phyloP scores from a whole-genome alignment of 2,888 invertebrate genomes.

The Oxyscelio sp. region DNA sequence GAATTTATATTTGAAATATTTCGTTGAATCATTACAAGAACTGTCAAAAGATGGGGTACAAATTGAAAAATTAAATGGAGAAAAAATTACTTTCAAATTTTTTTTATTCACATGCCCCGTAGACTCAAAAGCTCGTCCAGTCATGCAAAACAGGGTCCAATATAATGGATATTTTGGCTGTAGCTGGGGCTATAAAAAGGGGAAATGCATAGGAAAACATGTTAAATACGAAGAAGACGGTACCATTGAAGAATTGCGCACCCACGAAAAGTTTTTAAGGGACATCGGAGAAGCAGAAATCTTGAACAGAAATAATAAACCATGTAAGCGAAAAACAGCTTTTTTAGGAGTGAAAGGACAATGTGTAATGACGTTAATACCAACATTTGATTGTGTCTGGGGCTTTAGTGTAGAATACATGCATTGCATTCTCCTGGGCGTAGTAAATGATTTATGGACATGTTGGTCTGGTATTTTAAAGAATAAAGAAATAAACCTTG shows the following conservation, averaged over 20 bases:
- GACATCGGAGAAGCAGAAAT: constrained; percentile 6
- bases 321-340: background rate
- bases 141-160: constrained; percentile 22
- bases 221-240: constrained; percentile 27
- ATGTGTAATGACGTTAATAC: constrained; percentile 23
- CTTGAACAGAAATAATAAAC: background rate
- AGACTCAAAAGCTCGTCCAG: constrained; percentile 31
- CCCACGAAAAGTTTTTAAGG: constrained; percentile 14
- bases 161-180: constrained; percentile 29
- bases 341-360: constrained; percentile 25
- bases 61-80: background rate
- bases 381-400: constrained; percentile 63
- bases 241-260: background rate
- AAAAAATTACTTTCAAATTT: background rate
- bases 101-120: constrained; percentile 25
- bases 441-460: constrained; percentile 36
- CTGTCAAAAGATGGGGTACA: constrained; percentile 8
- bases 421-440: constrained; percentile 58
- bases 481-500: no score
- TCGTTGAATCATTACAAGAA: constrained; percentile 24
- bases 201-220: background rate
- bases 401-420: constrained; percentile 59
- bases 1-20: constrained; percentile 41
- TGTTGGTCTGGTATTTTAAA: constrained; percentile 26
- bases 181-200: constrained; percentile 24